A percentile compares a stretch with the other conserved stretches of the same genome.
These are phyloP conservation scores for Trissoscelio sp. DNA, from an alignment of 2,888 invertebrate species.

Conservation along the genomic window DNA sequence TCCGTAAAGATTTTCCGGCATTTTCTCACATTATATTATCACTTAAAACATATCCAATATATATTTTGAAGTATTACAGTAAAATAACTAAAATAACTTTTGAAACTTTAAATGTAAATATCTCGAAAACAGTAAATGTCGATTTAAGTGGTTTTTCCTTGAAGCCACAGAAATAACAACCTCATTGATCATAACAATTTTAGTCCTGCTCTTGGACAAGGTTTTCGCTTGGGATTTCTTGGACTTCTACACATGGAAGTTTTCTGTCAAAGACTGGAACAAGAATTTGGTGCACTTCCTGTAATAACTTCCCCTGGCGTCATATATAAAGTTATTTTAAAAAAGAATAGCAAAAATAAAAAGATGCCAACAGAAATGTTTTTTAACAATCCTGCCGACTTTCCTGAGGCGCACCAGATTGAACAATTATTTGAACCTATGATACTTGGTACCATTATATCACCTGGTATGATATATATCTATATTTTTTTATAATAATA, in stretches of 20 bases:
- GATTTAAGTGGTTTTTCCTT: too few species aligned
- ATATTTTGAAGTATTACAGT: too few species aligned
- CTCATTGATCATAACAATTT: conserved; percentile 85
- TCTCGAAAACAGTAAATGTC: too few species aligned
- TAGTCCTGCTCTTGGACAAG: conserved; percentile 94
- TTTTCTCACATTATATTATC: too few species aligned
- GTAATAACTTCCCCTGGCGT: conserved; percentile 94
- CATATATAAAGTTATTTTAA: conserved; percentile 91
- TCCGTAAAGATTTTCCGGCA: too few species aligned
- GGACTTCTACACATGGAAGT: conserved; percentile 95
- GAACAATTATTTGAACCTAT: conserved; percentile 93
- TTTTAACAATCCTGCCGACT: conserved; percentile 89
- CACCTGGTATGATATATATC: conserved; percentile 86
- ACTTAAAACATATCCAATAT: too few species aligned
- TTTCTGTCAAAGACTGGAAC: conserved; percentile 92
- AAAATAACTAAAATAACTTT: too few species aligned
- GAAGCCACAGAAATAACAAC: too few species aligned
- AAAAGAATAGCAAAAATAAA: conserved; percentile 88
- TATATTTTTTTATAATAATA: neutral
- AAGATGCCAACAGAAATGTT: conserved; percentile 86
- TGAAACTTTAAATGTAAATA: too few species aligned
- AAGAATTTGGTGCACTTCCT: conserved; percentile 92
- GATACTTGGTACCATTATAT: conserved; percentile 94
- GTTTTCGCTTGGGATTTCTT: conserved; percentile 94
- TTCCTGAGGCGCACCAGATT: conserved; percentile 88